Conservation (phyloP, 2,888 invertebrate species). For the Aelia acuminata region DNA sequence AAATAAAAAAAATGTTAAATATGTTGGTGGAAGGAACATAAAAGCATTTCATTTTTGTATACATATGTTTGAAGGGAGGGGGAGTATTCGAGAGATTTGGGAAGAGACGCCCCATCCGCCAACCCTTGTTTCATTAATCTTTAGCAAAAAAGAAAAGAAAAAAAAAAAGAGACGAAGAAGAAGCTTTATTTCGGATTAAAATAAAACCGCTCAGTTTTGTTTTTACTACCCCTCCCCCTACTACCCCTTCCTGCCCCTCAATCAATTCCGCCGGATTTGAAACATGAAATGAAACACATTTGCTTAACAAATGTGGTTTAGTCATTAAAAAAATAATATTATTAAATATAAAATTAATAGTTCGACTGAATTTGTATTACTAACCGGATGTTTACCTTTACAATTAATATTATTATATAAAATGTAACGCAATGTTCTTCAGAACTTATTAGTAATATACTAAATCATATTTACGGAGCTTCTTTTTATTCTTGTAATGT, state of each 20-base stretch:
- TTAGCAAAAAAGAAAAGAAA: neutral
- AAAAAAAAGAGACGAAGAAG: too few species aligned
- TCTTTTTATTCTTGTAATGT: too few species aligned
- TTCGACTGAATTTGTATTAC: too few species aligned
- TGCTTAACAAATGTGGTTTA: neutral
- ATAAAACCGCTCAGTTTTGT: constrained; percentile 22
- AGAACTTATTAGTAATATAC: too few species aligned
- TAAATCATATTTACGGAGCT: too few species aligned
- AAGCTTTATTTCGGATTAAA: constrained; percentile 17
- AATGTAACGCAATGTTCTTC: too few species aligned
- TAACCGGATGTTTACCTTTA: too few species aligned
- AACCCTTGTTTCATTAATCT: constrained; percentile 22
- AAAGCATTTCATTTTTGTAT: constrained; percentile 14
- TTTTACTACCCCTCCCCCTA: neutral
- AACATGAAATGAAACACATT: too few species aligned
- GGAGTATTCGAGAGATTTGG: neutral
- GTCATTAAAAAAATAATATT: neutral
- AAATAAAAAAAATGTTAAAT: constrained; percentile 30
- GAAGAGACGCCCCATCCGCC: neutral
- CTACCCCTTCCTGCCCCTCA: neutral
- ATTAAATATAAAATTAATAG: too few species aligned
- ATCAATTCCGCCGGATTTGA: neutral
- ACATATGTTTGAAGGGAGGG: constrained; percentile 23
- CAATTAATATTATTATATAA: too few species aligned
- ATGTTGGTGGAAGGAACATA: neutral